These are phyloP conservation scores for Solen grandis DNA, from an alignment of 1,140 invertebrate species.

Conservation along the genomic window DNA sequence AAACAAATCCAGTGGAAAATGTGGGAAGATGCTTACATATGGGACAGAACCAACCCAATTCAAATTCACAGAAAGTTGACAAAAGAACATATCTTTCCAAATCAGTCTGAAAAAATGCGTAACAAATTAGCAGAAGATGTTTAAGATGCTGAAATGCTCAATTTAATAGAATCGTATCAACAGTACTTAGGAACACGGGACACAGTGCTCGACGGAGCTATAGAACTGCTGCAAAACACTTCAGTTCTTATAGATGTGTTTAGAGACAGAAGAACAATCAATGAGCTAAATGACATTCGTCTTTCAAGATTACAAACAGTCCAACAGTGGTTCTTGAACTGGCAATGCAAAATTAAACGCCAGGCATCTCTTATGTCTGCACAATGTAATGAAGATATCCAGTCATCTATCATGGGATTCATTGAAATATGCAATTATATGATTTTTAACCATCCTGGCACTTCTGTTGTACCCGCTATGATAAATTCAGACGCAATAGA, in stretches of 20 bases:
- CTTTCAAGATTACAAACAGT: too few relatives aligned
- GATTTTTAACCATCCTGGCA: too few relatives aligned
- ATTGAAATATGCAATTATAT: too few relatives aligned
- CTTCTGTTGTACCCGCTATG: background rate
- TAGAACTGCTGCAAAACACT: too few relatives aligned
- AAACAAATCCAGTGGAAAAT: background rate
- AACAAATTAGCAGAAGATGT: slow-evolving; percentile 54
- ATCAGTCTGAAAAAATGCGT: slow-evolving; percentile 26
- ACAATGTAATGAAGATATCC: slow-evolving; percentile 31
- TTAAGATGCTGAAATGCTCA: slow-evolving; percentile 28
- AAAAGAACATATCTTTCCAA: slow-evolving; percentile 27
- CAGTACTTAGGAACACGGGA: background rate
- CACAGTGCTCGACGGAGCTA: slow-evolving; percentile 12
- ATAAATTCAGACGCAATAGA: slow-evolving; percentile 37
- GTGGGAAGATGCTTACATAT: background rate
- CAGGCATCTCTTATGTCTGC: slow-evolving; percentile 9
- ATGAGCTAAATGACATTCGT: too few relatives aligned
- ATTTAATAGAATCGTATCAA: slow-evolving; percentile 35
- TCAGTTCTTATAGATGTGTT: too few relatives aligned
- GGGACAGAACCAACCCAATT: background rate
- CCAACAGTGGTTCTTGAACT: too few relatives aligned
- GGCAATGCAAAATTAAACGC: too few relatives aligned
- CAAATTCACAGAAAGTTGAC: background rate
- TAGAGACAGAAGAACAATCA: too few relatives aligned
- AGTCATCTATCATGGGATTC: too few relatives aligned